Base-by-base conservation (phyloP, 2,797 vertebrate species). In the Hippopotamyrus pictus region DNA sequence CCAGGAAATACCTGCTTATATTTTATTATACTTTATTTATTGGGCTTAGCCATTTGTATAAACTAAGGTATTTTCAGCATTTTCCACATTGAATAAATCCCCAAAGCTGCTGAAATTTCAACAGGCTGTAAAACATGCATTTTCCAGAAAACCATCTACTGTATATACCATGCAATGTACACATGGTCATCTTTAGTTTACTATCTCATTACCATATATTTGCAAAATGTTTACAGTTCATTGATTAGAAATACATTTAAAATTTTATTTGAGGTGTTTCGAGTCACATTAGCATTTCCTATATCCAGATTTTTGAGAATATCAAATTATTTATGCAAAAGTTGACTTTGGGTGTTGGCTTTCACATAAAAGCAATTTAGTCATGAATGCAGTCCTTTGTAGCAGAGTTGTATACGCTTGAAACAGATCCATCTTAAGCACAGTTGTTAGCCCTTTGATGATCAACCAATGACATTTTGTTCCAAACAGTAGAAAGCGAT, bases 381-480 rank as follows among this genome's bases (percentile, higher is more conserved):
- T 29, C 73, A 88, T 46, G 29, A 89, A 88, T 76, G 87, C 44
- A 89, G 33, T 86, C 33, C 51, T 65, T 54, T 90, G 65, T 73
- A 37, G 25, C 33, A 82, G 76, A 57, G 86, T 54, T 37, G 48
- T 82, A 82, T 46, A 19, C 5, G 3, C 41, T 46, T 82, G 76
- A 82, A 46, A 46, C 41, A n/a, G 73, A 79, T 41, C 33, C 73
- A 41, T 44, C 17, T 79, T 79, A 44, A 79, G 73, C 37, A 46
- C 76, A 82, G 57, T 87, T 73, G 88, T 54, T 69, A 89, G 82
- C 53, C 82, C 33, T 89, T 90, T 87, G 84, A 82, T 88, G 83
- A 91, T 57, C 83, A 25, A 48, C 84, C 79, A 50, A 88, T 87
- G 87, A 88, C 88, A 90, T 89, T 90, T 88, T 84, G 84, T 91